Percentiles rank a stretch among this genome's conserved stretches.
These are phyloP conservation scores for Enoplosus armatus DNA, from an alignment of 2,797 vertebrate species.

Conservation along the genomic window DNA sequence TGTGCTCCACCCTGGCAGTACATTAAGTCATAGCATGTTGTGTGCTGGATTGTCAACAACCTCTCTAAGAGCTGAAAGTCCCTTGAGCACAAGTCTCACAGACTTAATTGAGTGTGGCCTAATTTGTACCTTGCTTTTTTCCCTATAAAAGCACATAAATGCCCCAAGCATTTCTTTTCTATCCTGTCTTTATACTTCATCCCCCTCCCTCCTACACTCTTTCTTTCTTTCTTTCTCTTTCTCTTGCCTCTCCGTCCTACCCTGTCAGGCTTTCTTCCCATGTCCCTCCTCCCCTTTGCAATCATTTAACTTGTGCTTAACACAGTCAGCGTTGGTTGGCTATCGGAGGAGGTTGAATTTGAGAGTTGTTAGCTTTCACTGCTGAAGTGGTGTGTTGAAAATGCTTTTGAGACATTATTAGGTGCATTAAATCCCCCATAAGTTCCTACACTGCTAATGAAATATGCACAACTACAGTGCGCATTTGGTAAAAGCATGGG, in stretches of 20 bases:
- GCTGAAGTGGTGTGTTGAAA: slow-evolving; percentile 43
- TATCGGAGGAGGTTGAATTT: slow-evolving; percentile 36
- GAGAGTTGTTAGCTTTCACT: slow-evolving; percentile 45
- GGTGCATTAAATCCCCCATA: slow-evolving; percentile 59
- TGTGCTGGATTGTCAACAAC: slow-evolving; percentile 72
- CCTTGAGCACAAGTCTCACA: slow-evolving; percentile 77
- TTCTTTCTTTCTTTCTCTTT: slow-evolving; percentile 51
- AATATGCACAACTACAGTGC: slow-evolving; percentile 54
- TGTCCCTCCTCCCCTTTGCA: slow-evolving; percentile 46
- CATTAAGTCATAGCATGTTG: slow-evolving; percentile 69
- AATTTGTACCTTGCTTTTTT: slow-evolving; percentile 82
- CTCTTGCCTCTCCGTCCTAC: slow-evolving; percentile 58
- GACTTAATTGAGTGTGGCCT: slow-evolving; percentile 84
- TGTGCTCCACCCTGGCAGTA: slow-evolving; percentile 42
- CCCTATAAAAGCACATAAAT: slow-evolving; percentile 80
- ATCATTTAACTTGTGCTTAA: slow-evolving; percentile 61
- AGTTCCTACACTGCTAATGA: slow-evolving; percentile 59
- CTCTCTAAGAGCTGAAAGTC: slow-evolving; percentile 80
- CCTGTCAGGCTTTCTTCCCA: slow-evolving; percentile 68
- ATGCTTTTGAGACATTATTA: slow-evolving; percentile 56
- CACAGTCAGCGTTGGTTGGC: slow-evolving; percentile 49
- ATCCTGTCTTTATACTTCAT: slow-evolving; percentile 72
- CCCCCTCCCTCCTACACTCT: slow-evolving; percentile 64
- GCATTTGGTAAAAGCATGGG: slow-evolving; percentile 60
- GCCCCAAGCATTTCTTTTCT: slow-evolving; percentile 78